Conservation (phyloP, 92 coral and sea anemone genomes). For the Muricea muricata region DNA sequence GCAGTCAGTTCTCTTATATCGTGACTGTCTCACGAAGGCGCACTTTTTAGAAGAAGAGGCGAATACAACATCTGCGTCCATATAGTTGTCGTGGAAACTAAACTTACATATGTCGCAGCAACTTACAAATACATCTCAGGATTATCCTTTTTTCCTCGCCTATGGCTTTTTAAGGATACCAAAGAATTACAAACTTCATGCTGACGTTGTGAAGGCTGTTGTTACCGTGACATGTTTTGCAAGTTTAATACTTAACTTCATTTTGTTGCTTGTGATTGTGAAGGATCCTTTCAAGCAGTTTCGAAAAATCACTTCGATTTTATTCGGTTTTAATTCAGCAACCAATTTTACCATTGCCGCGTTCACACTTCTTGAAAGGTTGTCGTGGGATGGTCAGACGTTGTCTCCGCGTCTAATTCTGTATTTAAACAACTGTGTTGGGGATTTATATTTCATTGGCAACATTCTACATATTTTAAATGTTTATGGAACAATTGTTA, state of each 20-base stretch:
- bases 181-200: not conserved
- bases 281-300: not conserved
- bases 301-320: not conserved
- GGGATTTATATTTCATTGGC: not conserved
- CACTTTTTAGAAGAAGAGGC: too few species aligned
- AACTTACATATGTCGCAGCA: not conserved
- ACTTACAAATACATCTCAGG: not conserved
- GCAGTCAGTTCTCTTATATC: too few species aligned
- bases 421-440: not conserved
- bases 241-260: not conserved
- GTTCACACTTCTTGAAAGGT: not conserved
- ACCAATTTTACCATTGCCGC: not conserved
- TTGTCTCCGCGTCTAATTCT: not conserved
- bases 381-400: not conserved
- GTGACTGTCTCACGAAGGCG: too few species aligned
- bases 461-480: not conserved
- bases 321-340: slow-evolving; percentile 2
- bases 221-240: not conserved
- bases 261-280: not conserved
- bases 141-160: not conserved
- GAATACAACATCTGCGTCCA: too few species aligned
- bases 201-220: not conserved
- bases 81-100: too few species aligned
- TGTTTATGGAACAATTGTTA: not conserved
- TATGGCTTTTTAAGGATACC: not conserved